Conservation (phyloP, 2,888 invertebrate species). For the Phasia obesa region DNA sequence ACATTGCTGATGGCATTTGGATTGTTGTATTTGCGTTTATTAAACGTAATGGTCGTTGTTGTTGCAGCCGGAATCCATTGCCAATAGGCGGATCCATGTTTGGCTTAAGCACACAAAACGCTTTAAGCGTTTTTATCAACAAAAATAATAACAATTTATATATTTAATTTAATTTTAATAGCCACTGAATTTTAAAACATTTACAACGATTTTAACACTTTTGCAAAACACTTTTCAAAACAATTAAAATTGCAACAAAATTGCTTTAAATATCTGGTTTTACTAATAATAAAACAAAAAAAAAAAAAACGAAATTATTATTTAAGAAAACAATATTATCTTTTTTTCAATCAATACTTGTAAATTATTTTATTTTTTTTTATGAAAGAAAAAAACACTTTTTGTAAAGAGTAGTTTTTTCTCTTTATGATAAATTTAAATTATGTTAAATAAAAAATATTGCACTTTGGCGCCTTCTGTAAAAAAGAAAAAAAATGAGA, state of each 20-base stretch:
- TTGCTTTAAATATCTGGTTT: constrained; percentile 12
- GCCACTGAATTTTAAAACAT: constrained; percentile 10
- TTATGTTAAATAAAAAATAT: constrained; percentile 47
- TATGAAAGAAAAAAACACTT: constrained; percentile 1
- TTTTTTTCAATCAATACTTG: not conserved
- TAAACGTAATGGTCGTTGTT: constrained; percentile 66
- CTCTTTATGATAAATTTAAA: constrained; percentile 25
- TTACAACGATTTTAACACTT: constrained; percentile 2
- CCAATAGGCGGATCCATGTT: constrained; percentile 80
- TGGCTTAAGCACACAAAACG: constrained; percentile 54
- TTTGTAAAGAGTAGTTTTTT: constrained; percentile 9
- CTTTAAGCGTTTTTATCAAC: constrained; percentile 31
- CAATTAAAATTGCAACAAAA: not conserved
- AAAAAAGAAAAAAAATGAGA: constrained; percentile 34
- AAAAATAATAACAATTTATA: not conserved
- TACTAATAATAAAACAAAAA: constrained; percentile 5
- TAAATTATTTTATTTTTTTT: constrained; percentile 3
- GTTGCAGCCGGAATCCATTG: constrained; percentile 80
- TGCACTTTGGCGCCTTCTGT: constrained; percentile 63
- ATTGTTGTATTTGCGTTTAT: constrained; percentile 28
- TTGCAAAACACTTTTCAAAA: not conserved
- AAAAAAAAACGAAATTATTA: constrained; percentile 15
- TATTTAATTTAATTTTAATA: not conserved
- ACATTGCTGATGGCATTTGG: constrained; percentile 69
- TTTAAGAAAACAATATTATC: constrained; percentile 1